Conservation (phyloP, 2,888 invertebrate species). For the Hydraecia micacea region DNA sequence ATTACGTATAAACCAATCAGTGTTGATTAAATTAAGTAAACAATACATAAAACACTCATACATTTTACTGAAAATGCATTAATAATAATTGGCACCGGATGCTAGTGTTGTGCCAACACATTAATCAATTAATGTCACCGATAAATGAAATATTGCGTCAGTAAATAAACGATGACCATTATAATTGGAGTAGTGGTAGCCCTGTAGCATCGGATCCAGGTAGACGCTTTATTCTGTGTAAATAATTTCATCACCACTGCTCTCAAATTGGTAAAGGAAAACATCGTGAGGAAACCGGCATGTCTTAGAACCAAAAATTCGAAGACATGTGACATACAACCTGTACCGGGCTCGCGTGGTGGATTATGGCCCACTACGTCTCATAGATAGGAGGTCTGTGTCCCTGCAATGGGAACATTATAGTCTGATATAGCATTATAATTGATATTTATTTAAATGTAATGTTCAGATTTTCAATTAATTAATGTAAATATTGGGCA, state of each 20-base stretch:
- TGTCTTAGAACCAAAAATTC: no score
- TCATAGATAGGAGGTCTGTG: no score
- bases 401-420: no score
- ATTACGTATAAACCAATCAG: not conserved
- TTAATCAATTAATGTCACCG: constrained; percentile 35
- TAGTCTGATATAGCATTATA: no score
- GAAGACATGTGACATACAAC: no score
- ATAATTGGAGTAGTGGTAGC: not conserved
- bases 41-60: not conserved
- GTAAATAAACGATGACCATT: not conserved
- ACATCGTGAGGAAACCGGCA: no score
- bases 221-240: not conserved
- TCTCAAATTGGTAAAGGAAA: not conserved
- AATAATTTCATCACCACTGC: not conserved
- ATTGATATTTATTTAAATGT: not conserved
- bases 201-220: not conserved
- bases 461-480: not conserved
- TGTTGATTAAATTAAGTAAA: not conserved
- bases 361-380: no score
- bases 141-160: constrained; percentile 23
- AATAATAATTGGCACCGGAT: not conserved
- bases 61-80: constrained; percentile 7
- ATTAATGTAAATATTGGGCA: not conserved
- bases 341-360: no score
- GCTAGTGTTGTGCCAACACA: not conserved